Evolutionary conservation across 2,113 vertebrate genomes (phyloP), one percentile per base, ranked within the genome.

Genomic region (Gobiocypris rarus): DNA sequence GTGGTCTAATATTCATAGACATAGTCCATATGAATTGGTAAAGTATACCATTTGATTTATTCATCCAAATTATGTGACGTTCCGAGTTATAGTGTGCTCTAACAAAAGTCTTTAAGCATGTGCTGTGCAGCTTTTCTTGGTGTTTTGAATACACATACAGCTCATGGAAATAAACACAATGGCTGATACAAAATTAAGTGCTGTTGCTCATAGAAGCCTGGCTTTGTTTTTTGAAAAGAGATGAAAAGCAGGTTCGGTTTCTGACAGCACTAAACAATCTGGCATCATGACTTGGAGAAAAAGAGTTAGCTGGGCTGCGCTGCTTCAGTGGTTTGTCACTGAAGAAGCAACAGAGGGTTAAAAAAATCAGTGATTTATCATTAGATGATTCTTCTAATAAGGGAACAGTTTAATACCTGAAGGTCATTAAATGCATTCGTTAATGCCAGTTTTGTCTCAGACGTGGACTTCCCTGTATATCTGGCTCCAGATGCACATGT

Each of bases 221-320:
- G 75, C 48, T 63, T 38, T 67, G 83, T 28, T 73, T 73, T 38
- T 82, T 73, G 19, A 73, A 59, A 58, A 74, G 67, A 82, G 54
- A 84, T 41, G 24, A 78, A 69, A 56, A 52, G 74, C 83, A 84
- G 75, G 63, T 69, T 26, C 1, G n/a, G 28, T 14, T 67, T 67
- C 59, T 76, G 73, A 67, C 82, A 70, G 83, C 61, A 22, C 59
- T 83, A 54, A 83, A 83, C 48, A 67, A 77, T 76, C 61, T 31
- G 48, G n/a, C 83, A 70, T 70, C 52, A 76, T 58, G 74, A 84
- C 24, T 43, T 8, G 5, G 74, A 52, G 73, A 22, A 76, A 83
- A 77, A n/a, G 38, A 8, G 13, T 13, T 17, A 17, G 56, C 43
- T 78, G 34, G 34, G 15, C 38, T 43, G 38, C 4, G 13, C 22